Percentiles rank a stretch among this genome's conserved stretches.
Evolutionary conservation across 2,113 vertebrate species (phyloP).

Genomic region (Cariama cristata): DNA sequence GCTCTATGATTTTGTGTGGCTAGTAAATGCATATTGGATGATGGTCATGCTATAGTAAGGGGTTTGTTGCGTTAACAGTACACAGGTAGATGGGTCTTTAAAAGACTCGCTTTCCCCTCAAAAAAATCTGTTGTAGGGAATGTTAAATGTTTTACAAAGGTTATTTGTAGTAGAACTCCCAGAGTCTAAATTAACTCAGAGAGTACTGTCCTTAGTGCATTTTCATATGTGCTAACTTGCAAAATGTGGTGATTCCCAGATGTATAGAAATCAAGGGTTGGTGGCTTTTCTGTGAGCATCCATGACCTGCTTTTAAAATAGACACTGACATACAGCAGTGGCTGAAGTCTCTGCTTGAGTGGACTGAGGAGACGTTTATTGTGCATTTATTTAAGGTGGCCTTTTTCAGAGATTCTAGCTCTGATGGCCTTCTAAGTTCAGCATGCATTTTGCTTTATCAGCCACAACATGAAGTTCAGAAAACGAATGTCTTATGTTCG

Average conservation of each 20-base stretch:
- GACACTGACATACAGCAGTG: neutral
- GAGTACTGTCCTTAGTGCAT: neutral
- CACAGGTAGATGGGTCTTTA: accelerated
- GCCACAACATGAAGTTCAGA: neutral
- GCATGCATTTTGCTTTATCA: constrained; percentile 46
- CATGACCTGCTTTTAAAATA: constrained; percentile 37
- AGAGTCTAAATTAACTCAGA: neutral
- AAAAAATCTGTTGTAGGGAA: neutral
- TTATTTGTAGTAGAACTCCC: neutral
- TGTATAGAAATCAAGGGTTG: neutral
- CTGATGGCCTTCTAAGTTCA: neutral
- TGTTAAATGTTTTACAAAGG: neutral
- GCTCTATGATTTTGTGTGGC: neutral
- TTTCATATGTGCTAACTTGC: constrained; percentile 41
- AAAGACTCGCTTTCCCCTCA: neutral
- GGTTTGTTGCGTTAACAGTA: neutral
- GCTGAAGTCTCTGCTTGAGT: neutral
- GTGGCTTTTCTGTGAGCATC: constrained; percentile 28
- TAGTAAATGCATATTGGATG: neutral
- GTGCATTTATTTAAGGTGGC: neutral
- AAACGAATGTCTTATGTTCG: neutral
- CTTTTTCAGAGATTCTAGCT: constrained; percentile 6
- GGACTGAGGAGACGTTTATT: neutral
- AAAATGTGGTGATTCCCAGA: constrained; percentile 39
- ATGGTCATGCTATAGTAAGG: neutral